Conservation (phyloP, 2,888 invertebrate genomes). For the Meghimatium bilineatum region DNA sequence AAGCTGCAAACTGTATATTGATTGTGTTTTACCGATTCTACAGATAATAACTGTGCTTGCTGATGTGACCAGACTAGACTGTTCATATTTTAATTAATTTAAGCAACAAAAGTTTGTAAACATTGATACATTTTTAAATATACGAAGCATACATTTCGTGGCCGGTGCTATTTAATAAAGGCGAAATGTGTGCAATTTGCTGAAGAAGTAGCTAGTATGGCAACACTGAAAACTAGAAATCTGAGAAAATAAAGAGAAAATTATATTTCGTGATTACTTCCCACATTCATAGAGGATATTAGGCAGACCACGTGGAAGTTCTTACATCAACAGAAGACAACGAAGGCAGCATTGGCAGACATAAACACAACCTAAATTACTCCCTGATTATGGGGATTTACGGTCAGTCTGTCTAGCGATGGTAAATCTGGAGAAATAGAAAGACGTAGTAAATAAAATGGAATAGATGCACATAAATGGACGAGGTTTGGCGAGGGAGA, state of each 20-base stretch:
- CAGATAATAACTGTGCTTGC: no score
- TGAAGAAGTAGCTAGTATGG: no score
- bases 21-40: no score
- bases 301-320: neutral
- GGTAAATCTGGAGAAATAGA: neutral
- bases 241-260: neutral
- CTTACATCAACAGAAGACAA: neutral
- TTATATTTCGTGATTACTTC: neutral
- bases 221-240: neutral
- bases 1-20: no score
- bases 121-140: no score
- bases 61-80: no score
- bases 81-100: no score
- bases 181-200: no score
- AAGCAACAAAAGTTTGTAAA: no score
- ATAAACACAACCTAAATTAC: slow-evolving; percentile 13
- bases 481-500: neutral
- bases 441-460: neutral
- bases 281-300: neutral
- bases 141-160: no score
- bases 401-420: neutral
- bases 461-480: neutral
- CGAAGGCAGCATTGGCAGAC: neutral
- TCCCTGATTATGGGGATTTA: neutral
- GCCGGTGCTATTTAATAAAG: no score